These are phyloP conservation scores for Brachypodius melanocephalos DNA, from an alignment of 2,113 vertebrate genomes.

Conservation along the genomic window DNA sequence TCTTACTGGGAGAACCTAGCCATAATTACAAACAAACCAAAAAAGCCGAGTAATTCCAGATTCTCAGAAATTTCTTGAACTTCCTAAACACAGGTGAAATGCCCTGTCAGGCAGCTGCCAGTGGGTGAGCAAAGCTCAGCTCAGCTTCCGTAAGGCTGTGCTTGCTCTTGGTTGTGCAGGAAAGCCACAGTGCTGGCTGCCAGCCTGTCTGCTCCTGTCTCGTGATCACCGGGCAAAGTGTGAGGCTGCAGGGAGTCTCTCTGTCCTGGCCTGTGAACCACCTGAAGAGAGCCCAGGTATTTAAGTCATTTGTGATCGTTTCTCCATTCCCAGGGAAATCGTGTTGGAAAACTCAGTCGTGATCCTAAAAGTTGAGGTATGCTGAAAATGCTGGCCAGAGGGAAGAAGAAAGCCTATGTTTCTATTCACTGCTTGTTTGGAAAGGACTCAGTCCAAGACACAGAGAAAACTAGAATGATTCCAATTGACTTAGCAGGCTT, in stretches of 20 bases:
- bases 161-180: neutral
- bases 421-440: conserved; percentile 10
- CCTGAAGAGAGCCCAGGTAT: neutral
- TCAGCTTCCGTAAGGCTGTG: neutral
- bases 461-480: neutral
- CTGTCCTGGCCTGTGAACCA: neutral
- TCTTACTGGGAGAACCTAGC: neutral
- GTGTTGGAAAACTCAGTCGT: neutral
- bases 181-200: neutral
- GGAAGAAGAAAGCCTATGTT: neutral
- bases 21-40: neutral
- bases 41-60: neutral
- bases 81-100: neutral
- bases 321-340: neutral
- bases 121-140: neutral
- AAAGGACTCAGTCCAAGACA: neutral
- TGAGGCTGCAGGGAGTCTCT: neutral
- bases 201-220: neutral
- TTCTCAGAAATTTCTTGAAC: neutral
- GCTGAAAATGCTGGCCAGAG: conserved; percentile 8
- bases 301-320: neutral
- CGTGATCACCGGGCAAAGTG: neutral
- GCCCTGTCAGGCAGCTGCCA: neutral
- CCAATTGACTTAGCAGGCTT: neutral
- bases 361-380: neutral